These are phyloP conservation scores for Drosophila sucinea DNA, from an alignment of 1,140 invertebrate species.

Conservation along the genomic window DNA sequence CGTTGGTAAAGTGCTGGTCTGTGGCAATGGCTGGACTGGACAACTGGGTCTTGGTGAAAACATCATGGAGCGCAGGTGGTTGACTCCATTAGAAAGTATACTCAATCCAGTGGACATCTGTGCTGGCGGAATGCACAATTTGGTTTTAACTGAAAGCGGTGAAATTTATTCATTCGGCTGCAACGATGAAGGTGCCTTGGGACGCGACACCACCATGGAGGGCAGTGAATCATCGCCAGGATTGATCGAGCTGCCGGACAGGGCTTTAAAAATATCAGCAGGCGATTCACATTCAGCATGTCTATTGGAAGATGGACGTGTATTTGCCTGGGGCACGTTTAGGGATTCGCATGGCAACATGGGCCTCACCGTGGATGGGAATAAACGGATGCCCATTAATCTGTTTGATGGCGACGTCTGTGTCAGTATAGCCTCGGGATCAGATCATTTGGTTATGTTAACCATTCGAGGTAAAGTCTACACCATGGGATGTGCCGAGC, in stretches of 20 bases:
- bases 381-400: slow-evolving; percentile 86
- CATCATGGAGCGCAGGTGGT: slow-evolving; percentile 88
- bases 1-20: slow-evolving; percentile 88
- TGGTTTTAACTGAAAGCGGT: slow-evolving; percentile 92
- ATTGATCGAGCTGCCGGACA: slow-evolving; percentile 87
- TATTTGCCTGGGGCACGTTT: slow-evolving; percentile 95
- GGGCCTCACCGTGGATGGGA: slow-evolving; percentile 90
- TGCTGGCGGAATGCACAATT: slow-evolving; percentile 97
- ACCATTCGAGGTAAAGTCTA: slow-evolving; percentile 89
- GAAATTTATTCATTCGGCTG: slow-evolving; percentile 86
- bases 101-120: slow-evolving; percentile 88
- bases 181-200: slow-evolving; percentile 97
- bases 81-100: slow-evolving; percentile 86
- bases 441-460: slow-evolving; percentile 94
- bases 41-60: slow-evolving; percentile 95
- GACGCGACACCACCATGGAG: slow-evolving; percentile 90
- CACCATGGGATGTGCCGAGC: slow-evolving; percentile 95
- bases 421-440: slow-evolving; percentile 92
- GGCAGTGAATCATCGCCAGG: slow-evolving; percentile 89
- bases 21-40: slow-evolving; percentile 94
- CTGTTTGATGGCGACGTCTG: slow-evolving; percentile 85
- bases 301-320: slow-evolving; percentile 91
- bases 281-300: slow-evolving; percentile 98
- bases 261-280: slow-evolving; percentile 91
- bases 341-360: slow-evolving; percentile 94